Evolutionary conservation across 2,113 vertebrate genomes (phyloP).

Genomic region (Sarotherodon lohbergeri): DNA sequence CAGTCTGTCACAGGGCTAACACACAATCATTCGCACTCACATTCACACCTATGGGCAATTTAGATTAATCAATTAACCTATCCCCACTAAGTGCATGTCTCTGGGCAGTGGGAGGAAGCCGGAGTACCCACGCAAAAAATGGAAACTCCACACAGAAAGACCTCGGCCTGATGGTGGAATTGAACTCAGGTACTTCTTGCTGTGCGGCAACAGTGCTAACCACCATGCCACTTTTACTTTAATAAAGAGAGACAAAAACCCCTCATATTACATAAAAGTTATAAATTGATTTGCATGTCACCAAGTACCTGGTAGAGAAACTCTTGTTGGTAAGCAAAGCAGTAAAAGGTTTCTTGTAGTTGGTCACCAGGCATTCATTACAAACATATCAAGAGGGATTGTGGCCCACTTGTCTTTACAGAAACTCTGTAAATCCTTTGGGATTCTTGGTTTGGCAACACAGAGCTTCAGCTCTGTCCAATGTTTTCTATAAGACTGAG

Average conservation of each 20-base stretch:
- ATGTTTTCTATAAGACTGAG: neutral
- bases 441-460: neutral
- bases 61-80: neutral
- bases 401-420: fast-evolving
- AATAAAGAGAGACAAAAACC: too few relatives aligned
- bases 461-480: neutral
- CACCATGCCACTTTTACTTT: too few relatives aligned
- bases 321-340: neutral
- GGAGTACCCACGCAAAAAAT: neutral
- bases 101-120: neutral
- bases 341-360: neutral
- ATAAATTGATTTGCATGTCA: neutral
- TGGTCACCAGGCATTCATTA: neutral
- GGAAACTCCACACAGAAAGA: neutral
- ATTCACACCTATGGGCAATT: neutral
- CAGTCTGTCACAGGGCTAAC: neutral
- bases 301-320: neutral
- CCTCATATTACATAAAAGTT: neutral
- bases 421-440: neutral
- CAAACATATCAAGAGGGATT: neutral
- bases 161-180: neutral
- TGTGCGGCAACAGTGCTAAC: too few relatives aligned
- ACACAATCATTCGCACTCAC: neutral
- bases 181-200: too few relatives aligned
- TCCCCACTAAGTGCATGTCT: neutral